Evolutionary conservation across 2,888 invertebrate species (phyloP).

Genomic region (Leptopilina syphax): DNA sequence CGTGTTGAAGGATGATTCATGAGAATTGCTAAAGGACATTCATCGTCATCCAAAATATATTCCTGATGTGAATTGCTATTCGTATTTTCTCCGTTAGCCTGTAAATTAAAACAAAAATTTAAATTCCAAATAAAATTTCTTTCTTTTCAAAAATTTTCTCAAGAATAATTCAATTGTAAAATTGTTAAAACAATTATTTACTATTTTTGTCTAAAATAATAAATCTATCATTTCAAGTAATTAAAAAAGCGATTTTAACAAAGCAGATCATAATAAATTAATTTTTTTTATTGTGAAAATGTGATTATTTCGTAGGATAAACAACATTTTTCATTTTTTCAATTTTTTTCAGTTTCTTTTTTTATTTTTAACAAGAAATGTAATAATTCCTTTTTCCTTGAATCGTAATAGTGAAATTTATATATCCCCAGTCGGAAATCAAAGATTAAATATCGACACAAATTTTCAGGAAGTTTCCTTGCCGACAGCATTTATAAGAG

Average conservation of each 20-base stretch:
- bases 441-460: background rate
- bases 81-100: slow-evolving; percentile 77
- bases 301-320: too few relatives aligned
- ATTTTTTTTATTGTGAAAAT: too few relatives aligned
- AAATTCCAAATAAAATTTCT: background rate
- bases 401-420: too few relatives aligned
- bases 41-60: slow-evolving; percentile 97
- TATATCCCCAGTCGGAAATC: too few relatives aligned
- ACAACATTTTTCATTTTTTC: too few relatives aligned
- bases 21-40: slow-evolving; percentile 96
- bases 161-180: background rate
- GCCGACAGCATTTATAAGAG: slow-evolving; percentile 21
- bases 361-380: background rate
- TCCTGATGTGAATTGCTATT: slow-evolving; percentile 86
- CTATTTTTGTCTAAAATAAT: too few relatives aligned
- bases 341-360: too few relatives aligned
- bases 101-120: slow-evolving; percentile 46
- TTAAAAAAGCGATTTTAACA: too few relatives aligned
- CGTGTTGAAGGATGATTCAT: slow-evolving; percentile 92
- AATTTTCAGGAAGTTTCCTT: slow-evolving; percentile 7
- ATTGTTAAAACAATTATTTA: background rate
- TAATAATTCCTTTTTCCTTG: background rate
- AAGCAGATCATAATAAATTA: too few relatives aligned
- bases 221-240: too few relatives aligned
- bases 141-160: too few relatives aligned